Evolutionary conservation across 2,888 invertebrate genomes (phyloP), one percentile per base, ranked within the genome.

Genomic region (Temnothorax unifasciatus): DNA sequence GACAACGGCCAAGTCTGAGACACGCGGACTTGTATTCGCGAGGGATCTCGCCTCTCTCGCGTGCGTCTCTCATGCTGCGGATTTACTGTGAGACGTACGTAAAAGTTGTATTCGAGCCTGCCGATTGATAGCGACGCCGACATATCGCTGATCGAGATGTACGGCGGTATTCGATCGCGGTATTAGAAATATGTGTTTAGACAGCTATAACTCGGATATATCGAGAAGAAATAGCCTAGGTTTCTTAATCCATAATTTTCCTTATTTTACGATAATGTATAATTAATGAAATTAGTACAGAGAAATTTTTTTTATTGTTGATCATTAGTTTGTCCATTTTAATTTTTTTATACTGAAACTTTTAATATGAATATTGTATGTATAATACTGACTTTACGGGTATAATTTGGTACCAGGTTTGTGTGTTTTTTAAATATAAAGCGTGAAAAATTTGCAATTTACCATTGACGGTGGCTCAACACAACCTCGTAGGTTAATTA

Each of bases 61-160:
- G 15, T 29, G 54, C 69, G 11, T 57, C 44, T 25, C 44, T 15
- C 21, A 34, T 8, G 54, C 44, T 25, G 44, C n/a, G n/a, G 29
- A 29, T 50, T 79, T 69, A 59, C 34, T 57, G 44, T 47, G 44
- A 57, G 57, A 57, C 29, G 41, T 47, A 34, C n/a, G 74, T 73
- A 73, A 79, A 79, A 79, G 59, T 79, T 59, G 71, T 44, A 71
- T 47, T 21, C 15, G 71, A 79, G 18, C 18, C 29, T 79, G 18
- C 73, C 57, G 77, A 54, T 54, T 79, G 18, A 59, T 34, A 47
- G 73, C 47, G 47, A 59, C 34, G 34, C 44, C 57, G 71, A 79
- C 59, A 6, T 47, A 18, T 21, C 21, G 79, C 71, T 38, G 29
- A 59, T 8, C 18, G 13, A n/a, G 29, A 47, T 54, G 4, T 18